phyloP scores from a whole-genome alignment of 2,113 vertebrate genomes.

The Uropsilus gracilis region DNA sequence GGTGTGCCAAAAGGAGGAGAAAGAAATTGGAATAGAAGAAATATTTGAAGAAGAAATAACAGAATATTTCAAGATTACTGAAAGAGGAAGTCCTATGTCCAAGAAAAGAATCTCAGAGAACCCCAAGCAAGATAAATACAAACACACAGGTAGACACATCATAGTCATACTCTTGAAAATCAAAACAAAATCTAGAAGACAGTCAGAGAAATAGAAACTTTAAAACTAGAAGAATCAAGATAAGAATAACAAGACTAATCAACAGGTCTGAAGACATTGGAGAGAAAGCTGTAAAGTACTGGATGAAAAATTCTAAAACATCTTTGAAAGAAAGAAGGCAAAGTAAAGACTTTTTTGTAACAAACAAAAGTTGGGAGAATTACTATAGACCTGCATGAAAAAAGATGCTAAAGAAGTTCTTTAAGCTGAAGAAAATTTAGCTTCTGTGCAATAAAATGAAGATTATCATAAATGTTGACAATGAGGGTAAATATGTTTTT shows the following conservation, averaged over 20 bases:
- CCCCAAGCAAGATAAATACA: not conserved
- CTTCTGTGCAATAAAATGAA: too few species aligned
- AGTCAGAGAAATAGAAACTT: not conserved
- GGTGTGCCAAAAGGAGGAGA: not conserved
- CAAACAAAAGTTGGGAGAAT: not conserved
- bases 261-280: not conserved
- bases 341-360: not conserved
- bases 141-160: too few species aligned
- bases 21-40: not conserved
- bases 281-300: not conserved
- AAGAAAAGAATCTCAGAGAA: not conserved
- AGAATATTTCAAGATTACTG: not conserved
- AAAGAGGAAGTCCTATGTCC: not conserved
- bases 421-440: not conserved
- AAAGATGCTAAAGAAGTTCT: not conserved
- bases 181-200: not conserved
- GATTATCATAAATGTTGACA: not conserved
- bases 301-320: not conserved
- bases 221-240: not conserved
- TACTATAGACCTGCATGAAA: not conserved
- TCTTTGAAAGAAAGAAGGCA: not conserved
- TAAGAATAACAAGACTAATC: not conserved
- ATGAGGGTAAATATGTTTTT: not conserved
- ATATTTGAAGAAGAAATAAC: not conserved
- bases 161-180: too few species aligned